phyloP scores from a whole-genome alignment of 2,797 vertebrate species.

The Champsocephalus gunnari region DNA sequence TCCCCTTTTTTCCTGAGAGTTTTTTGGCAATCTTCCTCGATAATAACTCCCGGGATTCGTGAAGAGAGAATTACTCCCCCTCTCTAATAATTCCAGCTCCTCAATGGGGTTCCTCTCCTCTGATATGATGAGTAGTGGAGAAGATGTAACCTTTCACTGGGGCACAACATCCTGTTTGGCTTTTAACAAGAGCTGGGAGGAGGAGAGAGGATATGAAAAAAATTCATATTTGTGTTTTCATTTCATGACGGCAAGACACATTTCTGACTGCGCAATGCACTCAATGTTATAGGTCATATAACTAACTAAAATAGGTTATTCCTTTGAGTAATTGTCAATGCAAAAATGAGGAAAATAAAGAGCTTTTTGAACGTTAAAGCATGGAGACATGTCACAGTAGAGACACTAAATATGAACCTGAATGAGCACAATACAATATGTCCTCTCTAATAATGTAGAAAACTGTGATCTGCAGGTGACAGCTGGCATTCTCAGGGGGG shows the following conservation, averaged over 20 bases:
- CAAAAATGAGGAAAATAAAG: too few species aligned
- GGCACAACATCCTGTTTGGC: conserved; percentile 30
- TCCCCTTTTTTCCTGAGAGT: background rate
- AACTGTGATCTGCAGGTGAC: too few species aligned
- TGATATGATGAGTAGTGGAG: conserved; percentile 19
- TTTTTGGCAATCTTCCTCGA: conserved; percentile 56
- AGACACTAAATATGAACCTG: too few species aligned
- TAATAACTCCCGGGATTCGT: conserved; percentile 46
- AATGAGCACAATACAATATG: too few species aligned
- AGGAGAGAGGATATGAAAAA: background rate
- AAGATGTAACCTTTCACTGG: conserved; percentile 32
- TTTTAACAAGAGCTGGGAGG: conserved; percentile 33
- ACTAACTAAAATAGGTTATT: too few species aligned
- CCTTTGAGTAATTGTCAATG: too few species aligned
- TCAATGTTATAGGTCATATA: too few species aligned
- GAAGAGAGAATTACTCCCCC: conserved; percentile 37
- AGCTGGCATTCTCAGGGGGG: too few species aligned
- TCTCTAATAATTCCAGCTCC: conserved; percentile 38
- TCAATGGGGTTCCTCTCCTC: conserved; percentile 29
- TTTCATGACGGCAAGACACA: conserved; percentile 15
- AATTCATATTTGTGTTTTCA: conserved; percentile 16
- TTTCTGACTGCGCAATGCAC: too few species aligned
- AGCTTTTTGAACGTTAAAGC: too few species aligned
- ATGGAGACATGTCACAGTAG: too few species aligned
- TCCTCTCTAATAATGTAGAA: too few species aligned